Conservation (phyloP, 2,888 invertebrate species). For the Parnassius mnemosyne region DNA sequence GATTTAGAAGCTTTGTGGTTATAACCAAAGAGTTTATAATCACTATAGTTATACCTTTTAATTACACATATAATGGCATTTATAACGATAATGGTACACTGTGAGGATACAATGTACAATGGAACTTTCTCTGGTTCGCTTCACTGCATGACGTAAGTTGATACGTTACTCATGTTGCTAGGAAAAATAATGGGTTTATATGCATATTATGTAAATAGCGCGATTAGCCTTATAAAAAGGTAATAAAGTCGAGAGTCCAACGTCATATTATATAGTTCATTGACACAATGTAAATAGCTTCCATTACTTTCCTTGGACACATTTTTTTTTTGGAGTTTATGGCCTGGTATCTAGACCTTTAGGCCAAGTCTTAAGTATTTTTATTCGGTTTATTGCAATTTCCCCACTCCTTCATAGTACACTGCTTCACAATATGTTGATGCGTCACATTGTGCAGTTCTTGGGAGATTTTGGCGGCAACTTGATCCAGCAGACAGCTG, state of each 20-base stretch:
- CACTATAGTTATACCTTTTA: background rate
- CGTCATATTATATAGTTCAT: constrained; percentile 6
- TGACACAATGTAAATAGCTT: constrained; percentile 5
- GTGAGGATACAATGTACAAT: constrained; percentile 18
- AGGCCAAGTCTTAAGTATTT: too few relatives aligned
- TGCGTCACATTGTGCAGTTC: too few relatives aligned
- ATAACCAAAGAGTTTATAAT: too few relatives aligned
- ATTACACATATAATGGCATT: background rate
- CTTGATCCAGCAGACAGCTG: too few relatives aligned
- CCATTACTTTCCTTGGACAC: constrained; percentile 1
- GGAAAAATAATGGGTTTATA: constrained; percentile 17
- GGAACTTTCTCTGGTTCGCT: constrained; percentile 23
- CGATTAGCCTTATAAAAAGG: constrained; percentile 1
- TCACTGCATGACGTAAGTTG: constrained; percentile 21
- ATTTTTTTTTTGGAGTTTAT: background rate
- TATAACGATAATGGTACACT: constrained; percentile 1
- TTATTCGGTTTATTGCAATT: too few relatives aligned
- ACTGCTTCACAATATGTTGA: too few relatives aligned
- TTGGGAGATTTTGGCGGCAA: too few relatives aligned
- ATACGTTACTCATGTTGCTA: constrained; percentile 15
- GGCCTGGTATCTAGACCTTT: too few relatives aligned
- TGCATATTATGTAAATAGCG: constrained; percentile 11
- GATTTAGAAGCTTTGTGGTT: too few relatives aligned
- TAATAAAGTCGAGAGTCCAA: constrained; percentile 13
- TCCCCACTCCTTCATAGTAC: too few relatives aligned